These are phyloP conservation scores for Peromyscus maniculatus DNA, from an alignment of 2,113 vertebrate species.

Conservation along the genomic window DNA sequence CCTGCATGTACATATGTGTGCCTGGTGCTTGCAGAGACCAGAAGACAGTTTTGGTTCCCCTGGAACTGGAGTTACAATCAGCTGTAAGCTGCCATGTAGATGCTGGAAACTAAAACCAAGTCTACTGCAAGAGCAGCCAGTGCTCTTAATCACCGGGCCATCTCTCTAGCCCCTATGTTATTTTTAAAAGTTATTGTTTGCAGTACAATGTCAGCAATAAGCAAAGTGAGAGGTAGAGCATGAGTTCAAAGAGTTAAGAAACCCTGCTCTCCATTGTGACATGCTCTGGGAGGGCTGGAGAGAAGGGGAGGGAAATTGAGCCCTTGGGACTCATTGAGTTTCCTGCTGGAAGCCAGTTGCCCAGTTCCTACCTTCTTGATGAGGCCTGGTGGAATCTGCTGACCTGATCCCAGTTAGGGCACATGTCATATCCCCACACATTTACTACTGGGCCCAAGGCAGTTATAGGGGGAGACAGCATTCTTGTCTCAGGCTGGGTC, in stretches of 20 bases:
- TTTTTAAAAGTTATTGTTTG: constrained; percentile 1
- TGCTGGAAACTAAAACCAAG: neutral
- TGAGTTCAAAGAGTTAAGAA: constrained; percentile 45
- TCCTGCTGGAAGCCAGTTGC: constrained; percentile 66
- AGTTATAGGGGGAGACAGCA: neutral
- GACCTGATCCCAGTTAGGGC: constrained; percentile 37
- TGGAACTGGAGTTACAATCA: neutral
- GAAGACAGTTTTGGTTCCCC: neutral
- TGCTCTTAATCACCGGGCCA: neutral
- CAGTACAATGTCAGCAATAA: neutral
- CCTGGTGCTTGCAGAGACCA: neutral
- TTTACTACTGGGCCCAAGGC: neutral
- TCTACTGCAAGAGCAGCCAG: neutral
- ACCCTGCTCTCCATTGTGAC: neutral
- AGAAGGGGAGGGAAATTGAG: constrained; percentile 47
- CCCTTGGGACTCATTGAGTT: constrained; percentile 57
- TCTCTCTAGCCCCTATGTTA: neutral
- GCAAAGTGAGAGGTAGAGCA: neutral
- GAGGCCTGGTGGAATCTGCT: constrained; percentile 60
- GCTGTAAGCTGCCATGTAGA: neutral
- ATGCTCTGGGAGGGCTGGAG: neutral
- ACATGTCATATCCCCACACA: neutral
- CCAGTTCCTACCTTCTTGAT: constrained; percentile 65
- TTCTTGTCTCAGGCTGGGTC: constrained; percentile 6
- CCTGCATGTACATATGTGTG: neutral